phyloP scores from a whole-genome alignment of 1,140 invertebrate genomes.

The Spodoptera litura region DNA sequence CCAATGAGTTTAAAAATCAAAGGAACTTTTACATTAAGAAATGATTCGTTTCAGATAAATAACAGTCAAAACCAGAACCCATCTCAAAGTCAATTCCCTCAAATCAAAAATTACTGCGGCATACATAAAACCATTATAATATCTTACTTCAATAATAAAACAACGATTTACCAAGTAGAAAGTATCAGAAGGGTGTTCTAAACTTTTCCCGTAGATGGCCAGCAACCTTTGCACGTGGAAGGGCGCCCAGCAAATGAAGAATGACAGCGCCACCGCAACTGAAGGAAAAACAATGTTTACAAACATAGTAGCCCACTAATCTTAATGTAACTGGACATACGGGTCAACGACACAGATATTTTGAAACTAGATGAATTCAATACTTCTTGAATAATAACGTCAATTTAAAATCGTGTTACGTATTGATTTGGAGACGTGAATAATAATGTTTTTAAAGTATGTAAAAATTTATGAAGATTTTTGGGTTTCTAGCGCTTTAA shows the following conservation, averaged over 20 bases:
- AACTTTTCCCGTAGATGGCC: constrained; percentile 89
- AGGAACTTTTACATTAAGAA: too few species aligned
- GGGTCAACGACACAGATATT: neutral
- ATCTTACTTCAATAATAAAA: constrained; percentile 11
- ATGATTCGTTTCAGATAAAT: too few species aligned
- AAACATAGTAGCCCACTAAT: neutral
- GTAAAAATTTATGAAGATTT: too few species aligned
- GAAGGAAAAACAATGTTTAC: constrained; percentile 53
- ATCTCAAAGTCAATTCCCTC: too few species aligned
- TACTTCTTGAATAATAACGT: too few species aligned
- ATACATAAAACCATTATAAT: neutral
- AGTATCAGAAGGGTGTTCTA: constrained; percentile 76
- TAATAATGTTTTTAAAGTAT: too few species aligned
- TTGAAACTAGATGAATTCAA: too few species aligned
- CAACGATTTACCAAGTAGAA: constrained; percentile 73
- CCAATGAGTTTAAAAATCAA: too few species aligned
- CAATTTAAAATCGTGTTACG: neutral
- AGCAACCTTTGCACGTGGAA: constrained; percentile 95
- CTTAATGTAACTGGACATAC: constrained; percentile 3
- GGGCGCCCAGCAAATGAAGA: constrained; percentile 98
- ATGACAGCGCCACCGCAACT: constrained; percentile 97
- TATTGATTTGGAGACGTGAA: neutral
- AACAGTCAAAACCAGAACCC: too few species aligned
- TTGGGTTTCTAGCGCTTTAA: too few species aligned
- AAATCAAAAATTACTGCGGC: too few species aligned